Evolutionary conservation across 2,797 vertebrate species (phyloP).

Genomic region (Lindbergichthys nudifrons): DNA sequence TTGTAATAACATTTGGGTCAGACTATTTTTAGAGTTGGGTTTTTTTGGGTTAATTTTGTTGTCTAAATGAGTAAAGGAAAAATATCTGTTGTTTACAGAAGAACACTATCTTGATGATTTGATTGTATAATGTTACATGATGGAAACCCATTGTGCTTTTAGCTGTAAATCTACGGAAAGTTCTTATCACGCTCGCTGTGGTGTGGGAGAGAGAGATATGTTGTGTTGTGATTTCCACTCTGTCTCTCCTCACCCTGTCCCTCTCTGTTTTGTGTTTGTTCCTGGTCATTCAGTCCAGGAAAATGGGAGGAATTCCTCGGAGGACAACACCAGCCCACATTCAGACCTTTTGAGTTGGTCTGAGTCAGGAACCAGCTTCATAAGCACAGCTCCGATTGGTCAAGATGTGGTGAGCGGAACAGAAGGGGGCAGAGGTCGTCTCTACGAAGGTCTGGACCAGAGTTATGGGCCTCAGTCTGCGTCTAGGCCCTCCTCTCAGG

Average conservation of each 20-base stretch:
- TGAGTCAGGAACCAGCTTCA: constrained; percentile 52
- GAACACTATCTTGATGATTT: constrained; percentile 9
- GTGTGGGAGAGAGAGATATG: constrained; percentile 20
- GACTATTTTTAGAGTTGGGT: constrained; percentile 3
- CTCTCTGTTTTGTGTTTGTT: constrained; percentile 64
- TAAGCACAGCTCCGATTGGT: constrained; percentile 31
- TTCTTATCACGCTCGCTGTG: constrained; percentile 46
- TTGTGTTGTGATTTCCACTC: constrained; percentile 61
- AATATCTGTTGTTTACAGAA: constrained; percentile 1
- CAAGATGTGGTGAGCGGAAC: constrained; percentile 33
- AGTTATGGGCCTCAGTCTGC: constrained; percentile 13
- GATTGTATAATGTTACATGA: not conserved
- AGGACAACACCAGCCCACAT: constrained; percentile 36
- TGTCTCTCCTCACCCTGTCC: constrained; percentile 38
- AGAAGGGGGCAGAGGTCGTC: constrained; percentile 34
- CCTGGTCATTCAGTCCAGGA: constrained; percentile 75
- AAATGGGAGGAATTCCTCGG: constrained; percentile 71
- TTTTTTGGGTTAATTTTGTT: not conserved
- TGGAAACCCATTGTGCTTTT: constrained; percentile 28
- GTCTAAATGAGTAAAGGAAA: not conserved
- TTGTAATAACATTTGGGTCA: constrained; percentile 30
- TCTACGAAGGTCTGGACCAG: constrained; percentile 11
- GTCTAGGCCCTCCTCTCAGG: constrained; percentile 47
- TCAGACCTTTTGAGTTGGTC: constrained; percentile 34
- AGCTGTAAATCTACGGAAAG: constrained; percentile 52